Percentiles rank a stretch among this genome's conserved stretches.
Evolutionary conservation across 2,888 invertebrate species (phyloP).

Genomic region (Bhutanitis thaidina): DNA sequence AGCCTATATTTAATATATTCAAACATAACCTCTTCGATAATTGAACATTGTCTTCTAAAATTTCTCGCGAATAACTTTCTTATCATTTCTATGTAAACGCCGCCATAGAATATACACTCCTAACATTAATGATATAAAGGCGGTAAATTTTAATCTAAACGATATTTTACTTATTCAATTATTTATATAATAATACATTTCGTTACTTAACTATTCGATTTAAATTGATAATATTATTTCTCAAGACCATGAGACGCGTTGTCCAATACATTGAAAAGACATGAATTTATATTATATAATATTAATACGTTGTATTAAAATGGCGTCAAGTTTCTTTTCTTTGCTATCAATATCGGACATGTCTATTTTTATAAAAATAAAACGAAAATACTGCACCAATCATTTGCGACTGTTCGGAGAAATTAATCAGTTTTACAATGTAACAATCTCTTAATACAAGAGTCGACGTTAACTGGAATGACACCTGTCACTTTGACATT

Average conservation of each 20-base stretch:
- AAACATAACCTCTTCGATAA: not conserved
- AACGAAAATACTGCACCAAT: not conserved
- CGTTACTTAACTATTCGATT: not conserved
- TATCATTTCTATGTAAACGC: not conserved
- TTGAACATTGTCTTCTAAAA: not conserved
- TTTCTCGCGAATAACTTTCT: not conserved
- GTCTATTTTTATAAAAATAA: not conserved
- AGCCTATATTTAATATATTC: no score
- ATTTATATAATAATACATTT: not conserved
- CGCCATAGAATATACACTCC: not conserved
- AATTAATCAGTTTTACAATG: no score
- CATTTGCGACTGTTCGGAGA: no score
- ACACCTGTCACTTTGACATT: conserved; percentile 9
- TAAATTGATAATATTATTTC: not conserved
- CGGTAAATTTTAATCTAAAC: conserved; percentile 9
- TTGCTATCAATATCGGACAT: not conserved
- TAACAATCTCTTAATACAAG: no score
- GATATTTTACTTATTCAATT: conserved; percentile 10
- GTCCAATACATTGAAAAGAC: not conserved
- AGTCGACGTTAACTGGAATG: not conserved
- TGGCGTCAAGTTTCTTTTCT: not conserved
- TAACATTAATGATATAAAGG: conserved; percentile 4
- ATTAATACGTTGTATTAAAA: no score
- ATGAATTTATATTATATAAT: not conserved
- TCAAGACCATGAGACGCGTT: conserved; percentile 4